Conservation (phyloP, 30 jellyfish, hydroid and myxozoan genomes). For the Aurelia sp. region DNA sequence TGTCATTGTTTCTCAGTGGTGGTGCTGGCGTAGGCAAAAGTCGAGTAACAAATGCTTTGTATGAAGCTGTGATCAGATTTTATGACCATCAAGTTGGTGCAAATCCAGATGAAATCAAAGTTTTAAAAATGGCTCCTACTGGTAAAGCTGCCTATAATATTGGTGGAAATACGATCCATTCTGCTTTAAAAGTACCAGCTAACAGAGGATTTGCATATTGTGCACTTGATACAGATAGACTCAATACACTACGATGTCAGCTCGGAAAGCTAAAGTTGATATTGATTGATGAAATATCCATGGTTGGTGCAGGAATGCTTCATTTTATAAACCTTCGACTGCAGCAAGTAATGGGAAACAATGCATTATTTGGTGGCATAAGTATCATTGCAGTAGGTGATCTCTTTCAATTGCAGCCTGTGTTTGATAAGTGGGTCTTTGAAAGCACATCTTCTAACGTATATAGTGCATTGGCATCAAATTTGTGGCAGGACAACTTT, state of each 20-base stretch:
- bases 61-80: neutral
- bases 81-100: neutral
- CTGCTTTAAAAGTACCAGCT: conserved; percentile 37
- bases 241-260: neutral
- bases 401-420: conserved; percentile 6
- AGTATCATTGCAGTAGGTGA: conserved; percentile 12
- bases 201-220: conserved; percentile 11
- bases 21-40: conserved; percentile 58
- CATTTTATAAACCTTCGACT: neutral
- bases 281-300: conserved; percentile 45
- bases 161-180: conserved; percentile 36
- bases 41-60: neutral
- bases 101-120: conserved; percentile 21
- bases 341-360: conserved; percentile 21
- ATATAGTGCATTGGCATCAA: neutral
- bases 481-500: conserved; percentile 21
- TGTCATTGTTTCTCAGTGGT: conserved; percentile 28
- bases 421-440: conserved; percentile 32
- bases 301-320: conserved; percentile 34
- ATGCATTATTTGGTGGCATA: conserved; percentile 21
- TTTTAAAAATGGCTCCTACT: conserved; percentile 6
- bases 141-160: conserved; percentile 46
- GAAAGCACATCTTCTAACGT: neutral
- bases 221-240: conserved; percentile 17
- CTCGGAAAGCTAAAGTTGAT: conserved; percentile 3